Conservation (phyloP, 2,113 vertebrate species). For the Hirundichthys speculiger region DNA sequence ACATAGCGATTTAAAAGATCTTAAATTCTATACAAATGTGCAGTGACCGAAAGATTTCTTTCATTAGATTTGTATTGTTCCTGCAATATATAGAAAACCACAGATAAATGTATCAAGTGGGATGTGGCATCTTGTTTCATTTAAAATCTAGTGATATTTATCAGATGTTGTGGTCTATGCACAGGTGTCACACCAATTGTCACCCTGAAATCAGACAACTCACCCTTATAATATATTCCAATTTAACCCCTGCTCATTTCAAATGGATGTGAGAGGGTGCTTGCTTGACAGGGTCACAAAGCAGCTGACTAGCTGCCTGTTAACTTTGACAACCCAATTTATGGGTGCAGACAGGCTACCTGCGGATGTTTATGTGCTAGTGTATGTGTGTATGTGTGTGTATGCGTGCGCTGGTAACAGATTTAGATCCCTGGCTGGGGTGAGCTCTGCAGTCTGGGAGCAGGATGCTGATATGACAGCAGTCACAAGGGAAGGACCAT, state of each 20-base stretch:
- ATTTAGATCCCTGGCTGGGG: slow-evolving; percentile 47
- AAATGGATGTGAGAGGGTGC: slow-evolving; percentile 2
- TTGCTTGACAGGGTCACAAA: slow-evolving; percentile 30
- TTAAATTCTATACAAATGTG: no score
- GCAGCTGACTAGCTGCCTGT: slow-evolving; percentile 27
- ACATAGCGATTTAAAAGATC: no score
- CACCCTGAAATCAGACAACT: background rate
- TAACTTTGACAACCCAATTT: slow-evolving; percentile 54
- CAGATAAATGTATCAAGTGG: no score
- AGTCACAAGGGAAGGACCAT: slow-evolving; percentile 51
- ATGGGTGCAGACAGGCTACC: slow-evolving; percentile 27
- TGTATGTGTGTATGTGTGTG: slow-evolving; percentile 8
- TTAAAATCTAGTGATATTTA: no score
- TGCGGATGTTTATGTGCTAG: slow-evolving; percentile 8
- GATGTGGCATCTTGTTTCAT: no score
- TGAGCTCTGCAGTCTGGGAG: slow-evolving; percentile 33
- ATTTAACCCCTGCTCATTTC: slow-evolving; percentile 1
- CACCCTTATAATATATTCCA: background rate
- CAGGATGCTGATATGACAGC: slow-evolving; percentile 62
- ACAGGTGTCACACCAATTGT: background rate
- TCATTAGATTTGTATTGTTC: no score
- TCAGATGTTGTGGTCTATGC: no score
- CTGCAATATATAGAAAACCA: no score
- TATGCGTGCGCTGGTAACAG: slow-evolving; percentile 31
- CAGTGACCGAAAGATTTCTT: no score